Base-by-base conservation (phyloP, 2,113 vertebrate species). In the Pteropus alecto region DNA sequence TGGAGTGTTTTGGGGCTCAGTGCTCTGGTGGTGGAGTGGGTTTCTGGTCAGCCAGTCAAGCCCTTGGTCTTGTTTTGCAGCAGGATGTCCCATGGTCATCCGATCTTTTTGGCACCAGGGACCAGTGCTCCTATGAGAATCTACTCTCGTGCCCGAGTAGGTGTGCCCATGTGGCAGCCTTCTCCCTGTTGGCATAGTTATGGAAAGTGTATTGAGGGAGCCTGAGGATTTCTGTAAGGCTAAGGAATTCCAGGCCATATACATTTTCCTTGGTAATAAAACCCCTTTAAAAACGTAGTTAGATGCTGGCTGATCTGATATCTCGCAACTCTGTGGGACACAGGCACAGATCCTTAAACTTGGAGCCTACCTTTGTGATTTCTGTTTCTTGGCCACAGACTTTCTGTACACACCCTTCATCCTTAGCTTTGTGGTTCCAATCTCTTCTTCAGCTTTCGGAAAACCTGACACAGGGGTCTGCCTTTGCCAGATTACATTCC, bases 81-180 rank as follows among this genome's bases (percentile, higher is more conserved):
- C 16, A 26, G 35, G 28, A 0, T 7, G 21, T 70, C 56, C 46
- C 18, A 0, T 3, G 43, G 16, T 18, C 15, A 7, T 51, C 51
- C 51, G 16, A 51, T 15, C 51, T 51, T 51, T 51, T 16, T 51
- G 51, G 15, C 51, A 51, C 51, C 51, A 51, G 51, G 15, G 51
- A 48, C 51, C 15, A 51, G 51, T 51, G 12, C 48, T 48, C 14
- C 51, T 51, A 51, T 51, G 51, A 51, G 51, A 51, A 51, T 16
- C 51, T 51, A 51, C 51, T 51, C 51, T 51, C 1, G 4, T 43
- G 13, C 41, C 67, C n/a, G 67, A 8, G 18, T 4, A 35, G 6
- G 24, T 11, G 7, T 48, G 71, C 15, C 70, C 33, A 3, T 0
- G 4, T 1, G 33, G 68, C 4, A 19, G 43, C 10, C 38, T 7